Base-by-base conservation (phyloP, 1,140 invertebrate species). In the Centruroides sculpturatus region DNA sequence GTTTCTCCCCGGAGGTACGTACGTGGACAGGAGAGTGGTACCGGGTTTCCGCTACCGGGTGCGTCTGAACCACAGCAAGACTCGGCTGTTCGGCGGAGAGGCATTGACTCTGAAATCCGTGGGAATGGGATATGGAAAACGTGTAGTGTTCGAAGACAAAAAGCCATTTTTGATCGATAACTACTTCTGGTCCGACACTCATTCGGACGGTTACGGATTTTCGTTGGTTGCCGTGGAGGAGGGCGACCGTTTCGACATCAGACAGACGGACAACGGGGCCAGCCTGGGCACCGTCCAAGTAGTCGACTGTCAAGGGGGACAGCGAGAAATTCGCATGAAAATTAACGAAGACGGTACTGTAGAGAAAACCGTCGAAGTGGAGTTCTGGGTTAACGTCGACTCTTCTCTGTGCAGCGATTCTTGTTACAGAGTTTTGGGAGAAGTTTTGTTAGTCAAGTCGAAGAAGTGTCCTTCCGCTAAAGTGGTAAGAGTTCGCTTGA, bases 121-220 rank as follows among this genome's bases (percentile, higher is more conserved):
- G 60, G 85, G 85, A 3, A 79, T 82, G 72, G 85, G 86, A 23
- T 88, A 87, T 68, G 85, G 83, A 8, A 86, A 87, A 69, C 75
- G 85, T 36, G 74, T 88, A 35, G 86, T 84, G 7, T 87, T 88
- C 72, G 76, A 81, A 65, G 80, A 83, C 0, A 41, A 41, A 41
- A 79, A 84, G 54, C 72, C 74, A 11, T 78, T 77, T 12, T 71
- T 82, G 23, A 82, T 85, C 64, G 72, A 77, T 35, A 81, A 82
- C 58, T 79, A 81, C 68, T 83, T 88, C 69, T 87, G 85, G 84
- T 85, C 84, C n/a, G 86, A 88, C 72, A 85, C 81, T 52, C 79
- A 83, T 68, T 79, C 83, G 3, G 82, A 84, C 65, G 85, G 86
- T 35, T 76, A 82, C 60, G 85, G 83, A 35, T 81, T 88, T 69